Base-by-base conservation (phyloP, 1,140 invertebrate genomes). In the Campodea augens region DNA sequence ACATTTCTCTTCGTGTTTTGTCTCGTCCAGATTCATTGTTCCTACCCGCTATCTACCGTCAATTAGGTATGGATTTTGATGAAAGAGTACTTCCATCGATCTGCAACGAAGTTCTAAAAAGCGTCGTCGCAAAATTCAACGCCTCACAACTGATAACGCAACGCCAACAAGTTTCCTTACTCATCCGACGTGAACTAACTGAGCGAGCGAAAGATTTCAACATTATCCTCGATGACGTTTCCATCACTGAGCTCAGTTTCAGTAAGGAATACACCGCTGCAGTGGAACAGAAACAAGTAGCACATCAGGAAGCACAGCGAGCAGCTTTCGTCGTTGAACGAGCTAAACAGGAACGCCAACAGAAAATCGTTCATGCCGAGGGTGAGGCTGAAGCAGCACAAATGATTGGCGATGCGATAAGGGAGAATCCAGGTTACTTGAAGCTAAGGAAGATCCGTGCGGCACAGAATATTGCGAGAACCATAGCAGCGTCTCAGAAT, bases 71-170 rank as follows among this genome's bases (percentile, higher is more conserved):
- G 22, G 83, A 87, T 63, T 89, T 86, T 57, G 83, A 88, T 62
- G 84, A 88, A 60, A 88, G 87, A 70, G 83, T 57, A n/a, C 46
- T 93, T 98, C 21, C 95, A n/a, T n/a, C n/a, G n/a, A n/a, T n/a
- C n/a, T n/a, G n/a, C n/a, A n/a, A n/a, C n/a, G n/a, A n/a, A n/a
- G n/a, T n/a, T n/a, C n/a, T n/a, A n/a, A n/a, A n/a, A n/a, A n/a
- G n/a, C n/a, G n/a, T n/a, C n/a, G n/a, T 99, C 18, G 96, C 96
- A 3, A 98, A 99, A 66, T 99, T 99, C 60, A 99, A 99, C 71
- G 96, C 96, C 5, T 96, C 92, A 1, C 96, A 99, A 61, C 65
- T 99, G 20, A 99, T 99, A 48, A 99, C 96, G 38, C 91, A 97
- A 63, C 78, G 96, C 65, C 89, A 95, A 56, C 90, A 96, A 69